Evolutionary conservation across 1,140 invertebrate species (phyloP), one percentile per base, ranked within the genome.

Genomic region (Dolichoris vasculosae): DNA sequence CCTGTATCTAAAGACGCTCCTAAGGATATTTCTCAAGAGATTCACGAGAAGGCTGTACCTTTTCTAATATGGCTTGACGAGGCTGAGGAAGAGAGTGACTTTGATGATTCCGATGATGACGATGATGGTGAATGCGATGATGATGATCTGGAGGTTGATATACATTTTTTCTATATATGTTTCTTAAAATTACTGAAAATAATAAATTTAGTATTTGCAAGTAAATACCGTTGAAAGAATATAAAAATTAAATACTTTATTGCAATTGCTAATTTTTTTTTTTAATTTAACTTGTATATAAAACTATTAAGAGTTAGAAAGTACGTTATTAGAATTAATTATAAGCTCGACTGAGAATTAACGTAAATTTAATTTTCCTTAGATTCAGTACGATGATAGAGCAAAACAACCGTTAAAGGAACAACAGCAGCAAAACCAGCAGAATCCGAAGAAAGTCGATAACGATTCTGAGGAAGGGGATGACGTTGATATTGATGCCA

Each of bases 51-150:
- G 90, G 98, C 98, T 73, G 95, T 96, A 89, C 98, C 98, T 63
- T 99, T 99, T 93, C 95, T 99, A 17, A 98, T 96, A 88, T 99
- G 99, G 99, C 95, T 99, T 69, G 96, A 98, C 92, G 97, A 99
- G 93, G 99, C 99, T 82, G 98, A 99, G 89, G 98, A 99, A 92
- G 98, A 99, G 91, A 96, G 97, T 80, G 95, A 95, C 48, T 95
- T 95, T 26, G 95, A 96, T 11, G 95, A 96, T 35, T 96, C 96
- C 77, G 95, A 95, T 82, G 95, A 96, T 86, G 95, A 95, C 89
- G 95, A 95, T 48, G 95, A 95, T 26, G 95, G 96, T 8, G 95
- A 96, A 38, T 96, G 96, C 75, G 95, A 95, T 82, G 95, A 96
- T 86, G 95, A 95, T 90, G 95, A 95, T 90, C 95, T 95, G 88